A percentile compares a stretch with the other conserved stretches of the same genome.
These are phyloP conservation scores for Carterocephalus palaemon DNA, from an alignment of 2,888 invertebrate genomes.

Conservation along the genomic window DNA sequence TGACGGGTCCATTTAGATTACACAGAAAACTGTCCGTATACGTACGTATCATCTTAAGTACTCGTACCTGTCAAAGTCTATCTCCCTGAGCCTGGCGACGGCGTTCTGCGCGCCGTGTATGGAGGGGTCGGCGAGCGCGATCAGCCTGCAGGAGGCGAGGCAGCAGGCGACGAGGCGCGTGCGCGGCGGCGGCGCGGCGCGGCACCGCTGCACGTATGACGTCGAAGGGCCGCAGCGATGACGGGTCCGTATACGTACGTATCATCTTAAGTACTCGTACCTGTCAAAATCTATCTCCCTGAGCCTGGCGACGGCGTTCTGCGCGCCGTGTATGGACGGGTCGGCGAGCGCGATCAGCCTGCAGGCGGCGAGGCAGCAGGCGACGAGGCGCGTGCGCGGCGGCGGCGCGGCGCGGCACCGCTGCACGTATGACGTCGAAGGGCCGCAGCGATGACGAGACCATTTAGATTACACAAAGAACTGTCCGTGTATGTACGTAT, in stretches of 20 bases:
- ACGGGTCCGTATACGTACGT: background rate
- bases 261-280: constrained; percentile 43
- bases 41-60: background rate
- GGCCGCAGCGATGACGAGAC: too few relatives aligned
- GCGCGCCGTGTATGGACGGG: background rate
- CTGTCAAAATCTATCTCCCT: constrained; percentile 4
- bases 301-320: background rate
- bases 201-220: background rate
- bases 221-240: too few relatives aligned
- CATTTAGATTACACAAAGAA: too few relatives aligned
- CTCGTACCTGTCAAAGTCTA: constrained; percentile 44
- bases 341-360: background rate
- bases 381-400: too few relatives aligned
- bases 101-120: background rate
- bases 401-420: background rate
- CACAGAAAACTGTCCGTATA: background rate
- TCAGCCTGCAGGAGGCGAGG: background rate
- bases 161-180: too few relatives aligned
- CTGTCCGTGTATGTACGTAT: background rate
- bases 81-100: background rate
- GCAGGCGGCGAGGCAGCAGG: background rate
- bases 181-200: too few relatives aligned
- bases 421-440: too few relatives aligned
- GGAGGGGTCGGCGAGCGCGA: background rate
- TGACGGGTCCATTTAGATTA: too few relatives aligned